Conservation (phyloP, 2,113 vertebrate genomes). For the Xenus cinereus region DNA sequence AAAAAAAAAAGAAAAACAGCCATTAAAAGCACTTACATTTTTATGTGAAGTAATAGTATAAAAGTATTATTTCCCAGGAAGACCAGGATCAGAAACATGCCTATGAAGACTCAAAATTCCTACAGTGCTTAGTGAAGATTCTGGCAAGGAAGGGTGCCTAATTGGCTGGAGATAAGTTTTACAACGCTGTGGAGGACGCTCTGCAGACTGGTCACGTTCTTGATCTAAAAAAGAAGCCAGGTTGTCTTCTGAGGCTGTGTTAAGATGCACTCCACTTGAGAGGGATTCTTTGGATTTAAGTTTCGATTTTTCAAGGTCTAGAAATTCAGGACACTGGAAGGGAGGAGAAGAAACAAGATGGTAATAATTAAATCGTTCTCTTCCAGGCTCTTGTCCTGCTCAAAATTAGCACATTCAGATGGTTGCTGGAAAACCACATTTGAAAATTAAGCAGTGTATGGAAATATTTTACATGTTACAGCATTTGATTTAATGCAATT, state of each 20-base stretch:
- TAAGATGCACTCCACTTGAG: slow-evolving; percentile 78
- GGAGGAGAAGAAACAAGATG: slow-evolving; percentile 44
- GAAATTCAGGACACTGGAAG: slow-evolving; percentile 82
- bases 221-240: slow-evolving; percentile 81
- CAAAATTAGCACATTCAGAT: not conserved
- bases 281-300: slow-evolving; percentile 91
- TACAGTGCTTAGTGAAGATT: slow-evolving; percentile 77
- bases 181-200: slow-evolving; percentile 72
- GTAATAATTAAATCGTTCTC: not conserved
- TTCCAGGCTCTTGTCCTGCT: not conserved
- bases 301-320: slow-evolving; percentile 81
- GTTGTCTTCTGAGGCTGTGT: slow-evolving; percentile 83
- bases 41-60: slow-evolving; percentile 77
- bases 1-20: slow-evolving; percentile 70
- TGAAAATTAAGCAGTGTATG: not conserved
- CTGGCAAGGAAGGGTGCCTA: slow-evolving; percentile 82
- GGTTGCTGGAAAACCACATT: not conserved
- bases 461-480: not conserved
- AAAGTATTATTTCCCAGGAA: slow-evolving; percentile 87
- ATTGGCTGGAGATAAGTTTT: slow-evolving; percentile 81
- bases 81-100: slow-evolving; percentile 89
- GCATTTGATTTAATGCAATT: not conserved
- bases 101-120: slow-evolving; percentile 83
- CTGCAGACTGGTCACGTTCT: slow-evolving; percentile 68
- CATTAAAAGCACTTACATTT: slow-evolving; percentile 85